Evolutionary conservation across 2,113 vertebrate genomes (phyloP), one percentile per base, ranked within the genome.

Genomic region (Todiramphus saurophagus): DNA sequence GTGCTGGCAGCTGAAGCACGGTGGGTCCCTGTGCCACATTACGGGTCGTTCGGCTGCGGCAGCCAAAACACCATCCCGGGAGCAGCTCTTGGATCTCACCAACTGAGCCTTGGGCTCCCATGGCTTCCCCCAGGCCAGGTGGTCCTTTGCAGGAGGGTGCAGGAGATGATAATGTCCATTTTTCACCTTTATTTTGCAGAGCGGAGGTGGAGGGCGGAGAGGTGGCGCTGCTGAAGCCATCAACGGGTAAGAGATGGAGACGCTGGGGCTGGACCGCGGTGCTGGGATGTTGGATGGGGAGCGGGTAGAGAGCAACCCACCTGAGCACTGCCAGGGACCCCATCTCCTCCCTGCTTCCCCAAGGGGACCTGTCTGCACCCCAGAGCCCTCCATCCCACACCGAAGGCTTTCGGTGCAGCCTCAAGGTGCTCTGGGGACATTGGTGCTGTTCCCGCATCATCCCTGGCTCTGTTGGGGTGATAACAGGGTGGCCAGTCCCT

Each of bases 291-390:
- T 56, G 2, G 7, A 5, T 33, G 73, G 69, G 62, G 39, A 66
- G 31, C 0, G 1, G 78, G 64, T 24, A 33, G 43, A 44, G 28
- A 16, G 14, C 21, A 67, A 63, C 35, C 53, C 13, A 16, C 37
- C 4, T 7, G 0, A 30, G 46, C 2, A 12, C 44, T 60, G 28
- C 68, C 20, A 20, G 44, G 59, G 33, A 41, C 48, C 27, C 28
- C 0, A 2, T 0, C 6, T 51, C 35, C 46, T n/a, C 12, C 15
- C 7, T 0, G 0, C 46, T 31, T 33, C 48, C 73, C 84, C 0
- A 0, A 11, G 72, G 44, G 56, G 51, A 60, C 16, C 59, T 25
- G 11, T 11, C 39, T 9, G 73, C 39, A 50, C 35, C 24, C 28
- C 3, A 7, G 28, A 17, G 16, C n/a, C 69, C 58, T 25, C 39